These are phyloP conservation scores for Oncorhynchus clarkii DNA, from an alignment of 2,113 vertebrate species.

Conservation along the genomic window DNA sequence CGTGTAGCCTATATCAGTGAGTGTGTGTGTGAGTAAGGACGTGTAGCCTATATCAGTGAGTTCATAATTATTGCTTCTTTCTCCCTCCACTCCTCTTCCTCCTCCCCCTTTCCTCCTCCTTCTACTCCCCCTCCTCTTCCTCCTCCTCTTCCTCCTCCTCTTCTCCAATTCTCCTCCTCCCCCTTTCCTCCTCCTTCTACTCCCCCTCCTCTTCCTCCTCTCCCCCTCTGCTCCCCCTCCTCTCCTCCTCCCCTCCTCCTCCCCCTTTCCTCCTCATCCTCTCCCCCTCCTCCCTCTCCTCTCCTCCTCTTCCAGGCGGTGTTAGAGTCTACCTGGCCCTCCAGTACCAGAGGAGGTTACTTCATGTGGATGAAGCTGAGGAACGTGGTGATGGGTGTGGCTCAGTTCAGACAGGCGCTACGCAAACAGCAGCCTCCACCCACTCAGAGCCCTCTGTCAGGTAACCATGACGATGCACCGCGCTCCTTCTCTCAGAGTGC, in stretches of 20 bases:
- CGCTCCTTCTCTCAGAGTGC: not conserved
- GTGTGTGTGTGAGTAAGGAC: no score
- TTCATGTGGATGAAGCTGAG: conserved; percentile 98
- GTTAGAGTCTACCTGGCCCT: conserved; percentile 97
- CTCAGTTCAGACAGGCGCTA: conserved; percentile 89
- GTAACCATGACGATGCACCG: conserved; percentile 62
- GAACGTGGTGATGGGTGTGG: conserved; percentile 89
- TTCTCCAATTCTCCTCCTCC: not conserved
- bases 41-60: not conserved
- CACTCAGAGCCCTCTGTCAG: conserved; percentile 80
- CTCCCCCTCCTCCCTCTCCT: conserved; percentile 26
- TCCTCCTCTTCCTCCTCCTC: not conserved
- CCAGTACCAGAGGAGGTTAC: conserved; percentile 91
- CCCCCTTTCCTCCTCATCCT: no score
- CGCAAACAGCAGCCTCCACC: conserved; percentile 74
- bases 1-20: no score
- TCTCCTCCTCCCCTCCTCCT: no score
- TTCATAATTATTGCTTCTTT: not conserved
- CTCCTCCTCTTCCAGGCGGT: conserved; percentile 78
- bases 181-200: not conserved
- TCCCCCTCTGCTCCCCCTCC: not conserved
- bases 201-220: not conserved
- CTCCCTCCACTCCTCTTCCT: no score
- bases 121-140: no score
- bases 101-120: no score